Evolutionary conservation across 1,140 invertebrate genomes (phyloP), one percentile per base, ranked within the genome.

Genomic region (Meloidogyne floridensis): DNA sequence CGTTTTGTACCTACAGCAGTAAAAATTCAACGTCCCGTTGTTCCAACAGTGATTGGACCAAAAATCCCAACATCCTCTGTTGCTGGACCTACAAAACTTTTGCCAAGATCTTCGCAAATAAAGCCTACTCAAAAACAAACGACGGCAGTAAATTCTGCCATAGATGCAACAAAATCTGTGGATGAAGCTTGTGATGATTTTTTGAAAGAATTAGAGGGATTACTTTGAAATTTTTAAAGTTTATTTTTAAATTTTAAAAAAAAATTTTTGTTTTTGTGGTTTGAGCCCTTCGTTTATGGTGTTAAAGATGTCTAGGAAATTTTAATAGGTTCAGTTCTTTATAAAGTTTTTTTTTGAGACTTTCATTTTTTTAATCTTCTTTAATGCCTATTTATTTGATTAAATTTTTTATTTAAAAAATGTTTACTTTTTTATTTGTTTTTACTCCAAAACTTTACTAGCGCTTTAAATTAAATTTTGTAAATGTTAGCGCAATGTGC

Each of bases 171-270:
- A 42, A 79, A 80, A 47, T 80, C 81, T 9, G 71, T 75, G 18
- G 81, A 82, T 51, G 80, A 82, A 43, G 79, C 81, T 8, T 82
- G 78, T 56, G 81, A 82, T 51, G 81, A 82, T 6, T 82, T 82
- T 74, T 70, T 82, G 71, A 56, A 72, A 18, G 81, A 82, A 73
- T 43, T 82, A 43, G 51, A 82, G 6, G 76, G 69, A 54, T 71
- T 82, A 32, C 77, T 82, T 59, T 82, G 32, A 71, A 15, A 8
- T 47, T 47, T 47, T 32, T 32, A 32, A 32, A 32, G 32, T 32
- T 32, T 32, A 32, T 32, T 47, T 47, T 47, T 47, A 47, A 47
- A 47, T 6, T 47, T 47, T 65, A 18, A 10, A 4, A 32, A 10
- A 7, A 18, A 20, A 71, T 71, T 6, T 71, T 18, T 42, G 70